Percentiles rank a stretch among this genome's conserved stretches.
Conservation (phyloP, 2,113 vertebrate species). For the Sylvietta virens region DNA sequence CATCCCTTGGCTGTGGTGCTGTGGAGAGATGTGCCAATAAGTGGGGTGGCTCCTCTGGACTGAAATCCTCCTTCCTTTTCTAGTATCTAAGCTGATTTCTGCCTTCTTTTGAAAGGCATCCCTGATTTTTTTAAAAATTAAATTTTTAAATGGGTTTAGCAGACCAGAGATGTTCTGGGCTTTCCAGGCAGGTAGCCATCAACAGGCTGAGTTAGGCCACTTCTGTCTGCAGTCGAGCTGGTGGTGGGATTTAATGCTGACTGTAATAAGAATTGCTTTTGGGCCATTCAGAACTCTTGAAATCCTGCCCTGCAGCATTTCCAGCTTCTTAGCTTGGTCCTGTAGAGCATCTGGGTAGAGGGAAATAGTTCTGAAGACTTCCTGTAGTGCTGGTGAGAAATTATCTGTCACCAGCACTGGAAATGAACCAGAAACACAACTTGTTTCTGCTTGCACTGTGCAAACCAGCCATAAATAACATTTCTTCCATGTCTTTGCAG, state of each 20-base stretch:
- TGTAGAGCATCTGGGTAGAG: neutral
- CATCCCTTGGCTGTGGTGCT: neutral
- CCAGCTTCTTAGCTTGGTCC: neutral
- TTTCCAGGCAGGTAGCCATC: neutral
- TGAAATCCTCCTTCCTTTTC: neutral
- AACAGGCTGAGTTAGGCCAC: neutral
- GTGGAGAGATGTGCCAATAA: accelerated
- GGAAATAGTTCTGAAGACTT: neutral
- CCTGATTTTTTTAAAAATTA: neutral
- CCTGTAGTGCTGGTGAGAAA: constrained; percentile 30
- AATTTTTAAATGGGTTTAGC: neutral
- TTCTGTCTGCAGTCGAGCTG: neutral
- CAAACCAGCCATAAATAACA: neutral
- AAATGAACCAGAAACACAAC: neutral
- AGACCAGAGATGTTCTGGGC: neutral
- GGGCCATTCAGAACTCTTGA: neutral
- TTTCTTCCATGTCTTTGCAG: constrained; percentile 17
- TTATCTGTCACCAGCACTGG: constrained; percentile 1
- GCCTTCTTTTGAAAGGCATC: neutral
- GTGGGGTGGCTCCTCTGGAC: neutral
- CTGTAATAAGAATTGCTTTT: neutral
- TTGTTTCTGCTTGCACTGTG: constrained; percentile 19
- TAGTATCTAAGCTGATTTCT: neutral
- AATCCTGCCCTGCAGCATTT: neutral
- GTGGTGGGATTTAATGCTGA: neutral